Conservation (phyloP, 2,888 invertebrate species). For the Chaetogeoica ovagalla region DNA sequence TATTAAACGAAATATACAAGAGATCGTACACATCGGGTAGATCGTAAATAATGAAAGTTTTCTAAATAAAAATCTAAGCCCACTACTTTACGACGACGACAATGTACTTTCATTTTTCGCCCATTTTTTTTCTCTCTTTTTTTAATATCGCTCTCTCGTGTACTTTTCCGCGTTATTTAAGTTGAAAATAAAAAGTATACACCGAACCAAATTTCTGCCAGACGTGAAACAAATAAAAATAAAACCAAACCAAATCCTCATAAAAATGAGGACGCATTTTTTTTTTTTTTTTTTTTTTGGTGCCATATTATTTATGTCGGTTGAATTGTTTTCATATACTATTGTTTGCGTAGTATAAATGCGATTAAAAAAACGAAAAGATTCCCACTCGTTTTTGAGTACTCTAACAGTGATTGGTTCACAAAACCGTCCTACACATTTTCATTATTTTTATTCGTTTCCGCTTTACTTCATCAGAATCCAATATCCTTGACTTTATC, state of each 20-base stretch:
- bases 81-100: constrained; percentile 38
- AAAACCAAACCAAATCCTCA: constrained; percentile 44
- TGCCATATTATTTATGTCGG: constrained; percentile 42
- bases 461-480: constrained; percentile 6
- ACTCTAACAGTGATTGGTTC: constrained; percentile 38
- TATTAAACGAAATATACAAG: constrained; percentile 41
- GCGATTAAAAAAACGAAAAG: constrained; percentile 39
- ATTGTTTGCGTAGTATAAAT: constrained; percentile 39
- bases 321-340: constrained; percentile 44
- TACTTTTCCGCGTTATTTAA: constrained; percentile 37
- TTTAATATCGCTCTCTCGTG: constrained; percentile 36
- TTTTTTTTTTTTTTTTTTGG: constrained; percentile 48
- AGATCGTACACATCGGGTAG: constrained; percentile 20
- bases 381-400: constrained; percentile 34
- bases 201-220: constrained; percentile 33
- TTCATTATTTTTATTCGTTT: constrained; percentile 20
- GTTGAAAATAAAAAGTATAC: constrained; percentile 34
- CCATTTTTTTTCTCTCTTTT: neutral
- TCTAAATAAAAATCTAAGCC: constrained; percentile 40
- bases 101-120: constrained; percentile 38
- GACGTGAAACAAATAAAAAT: constrained; percentile 47
- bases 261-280: constrained; percentile 44
- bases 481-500: constrained; percentile 30
- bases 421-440: constrained; percentile 12
- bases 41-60: constrained; percentile 50